A percentile compares a stretch with the other conserved stretches of the same genome.
phyloP scores from a whole-genome alignment of 2,888 invertebrate species.

The Nasonia oneida region DNA sequence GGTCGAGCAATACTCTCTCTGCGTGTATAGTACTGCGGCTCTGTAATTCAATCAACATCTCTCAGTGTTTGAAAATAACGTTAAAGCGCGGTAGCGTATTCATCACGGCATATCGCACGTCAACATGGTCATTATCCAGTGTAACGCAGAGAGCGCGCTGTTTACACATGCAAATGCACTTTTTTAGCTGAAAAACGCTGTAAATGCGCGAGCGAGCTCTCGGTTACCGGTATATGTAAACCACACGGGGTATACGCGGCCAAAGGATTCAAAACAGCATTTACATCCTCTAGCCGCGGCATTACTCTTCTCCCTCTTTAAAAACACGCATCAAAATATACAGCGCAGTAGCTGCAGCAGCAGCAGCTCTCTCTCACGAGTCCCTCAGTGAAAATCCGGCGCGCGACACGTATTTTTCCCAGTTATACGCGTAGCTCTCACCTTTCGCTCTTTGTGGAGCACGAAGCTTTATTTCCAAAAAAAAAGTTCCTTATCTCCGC shows the following conservation, averaged over 20 bases:
- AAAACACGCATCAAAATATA: not conserved
- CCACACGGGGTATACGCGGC: not conserved
- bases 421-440: too few species aligned
- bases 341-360: not conserved
- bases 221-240: not conserved
- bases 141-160: not conserved
- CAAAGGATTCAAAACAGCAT: slow-evolving; percentile 2
- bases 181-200: not conserved
- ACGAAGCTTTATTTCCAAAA: too few species aligned
- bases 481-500: too few species aligned
- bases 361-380: not conserved
- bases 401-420: too few species aligned
- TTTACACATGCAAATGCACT: not conserved
- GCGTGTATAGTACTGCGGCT: too few species aligned
- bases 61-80: too few species aligned
- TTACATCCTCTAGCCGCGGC: not conserved
- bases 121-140: not conserved
- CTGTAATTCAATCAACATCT: too few species aligned
- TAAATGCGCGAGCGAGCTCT: not conserved
- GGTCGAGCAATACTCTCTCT: too few species aligned
- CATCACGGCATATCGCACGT: not conserved
- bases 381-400: not conserved
- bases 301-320: not conserved
- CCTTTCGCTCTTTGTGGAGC: too few species aligned
- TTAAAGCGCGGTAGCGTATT: not conserved